Percentiles rank a stretch among this genome's conserved stretches.
Conservation (phyloP, 2,888 invertebrate species). For the Leucozona laternaria region DNA sequence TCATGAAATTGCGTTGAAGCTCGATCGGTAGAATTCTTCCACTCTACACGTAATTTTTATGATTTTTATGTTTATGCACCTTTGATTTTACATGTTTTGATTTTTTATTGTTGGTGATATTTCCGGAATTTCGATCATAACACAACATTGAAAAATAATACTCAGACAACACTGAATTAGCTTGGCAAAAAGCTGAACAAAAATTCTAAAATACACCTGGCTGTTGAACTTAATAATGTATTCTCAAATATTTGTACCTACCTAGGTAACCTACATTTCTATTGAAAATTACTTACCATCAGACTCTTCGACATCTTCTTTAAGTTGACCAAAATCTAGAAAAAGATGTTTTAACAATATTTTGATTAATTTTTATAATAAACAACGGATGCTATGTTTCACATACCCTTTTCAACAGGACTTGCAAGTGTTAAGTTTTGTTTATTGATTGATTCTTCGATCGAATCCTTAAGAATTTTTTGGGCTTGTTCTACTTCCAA, state of each 20-base stretch:
- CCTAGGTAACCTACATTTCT: no score
- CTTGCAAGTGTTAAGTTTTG: not conserved
- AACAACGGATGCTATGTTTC: not conserved
- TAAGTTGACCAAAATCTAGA: not conserved
- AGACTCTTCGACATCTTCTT: conserved; percentile 19
- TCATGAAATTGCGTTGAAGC: no score
- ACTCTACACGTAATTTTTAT: no score
- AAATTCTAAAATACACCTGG: no score
- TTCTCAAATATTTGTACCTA: not conserved
- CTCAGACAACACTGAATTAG: no score
- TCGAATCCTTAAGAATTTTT: not conserved
- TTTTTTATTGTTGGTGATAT: no score
- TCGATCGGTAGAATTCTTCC: no score
- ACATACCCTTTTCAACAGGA: not conserved
- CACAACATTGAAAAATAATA: no score
- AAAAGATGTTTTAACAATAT: not conserved
- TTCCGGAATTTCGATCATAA: no score
- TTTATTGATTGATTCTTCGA: not conserved
- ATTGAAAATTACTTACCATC: conserved; percentile 31
- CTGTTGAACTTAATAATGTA: not conserved
- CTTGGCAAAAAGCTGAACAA: no score
- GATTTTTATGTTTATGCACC: no score
- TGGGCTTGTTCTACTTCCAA: conserved; percentile 72
- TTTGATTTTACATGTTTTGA: no score
- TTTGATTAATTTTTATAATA: not conserved